A percentile compares a stretch with the other conserved stretches of the same genome.
These are phyloP conservation scores for Camponotus vicinus DNA, from an alignment of 1,140 invertebrate species.

Conservation along the genomic window DNA sequence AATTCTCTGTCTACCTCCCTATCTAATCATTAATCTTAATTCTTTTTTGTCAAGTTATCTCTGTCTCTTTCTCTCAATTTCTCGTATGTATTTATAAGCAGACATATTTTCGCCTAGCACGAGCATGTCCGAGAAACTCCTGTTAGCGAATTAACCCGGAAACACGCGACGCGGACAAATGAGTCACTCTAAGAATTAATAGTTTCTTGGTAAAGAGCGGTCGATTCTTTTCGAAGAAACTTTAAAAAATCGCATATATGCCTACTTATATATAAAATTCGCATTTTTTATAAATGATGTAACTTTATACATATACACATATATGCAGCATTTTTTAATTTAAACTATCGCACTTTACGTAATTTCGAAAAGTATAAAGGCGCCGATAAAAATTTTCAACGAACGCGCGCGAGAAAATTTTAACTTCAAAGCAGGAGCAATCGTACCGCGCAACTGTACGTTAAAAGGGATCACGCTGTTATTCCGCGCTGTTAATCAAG, in stretches of 20 bases:
- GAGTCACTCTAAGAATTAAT: slow-evolving; percentile 20
- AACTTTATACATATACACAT: too few species aligned
- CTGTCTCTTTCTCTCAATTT: neutral
- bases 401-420: neutral
- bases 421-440: neutral
- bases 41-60: neutral
- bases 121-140: slow-evolving; percentile 9
- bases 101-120: neutral
- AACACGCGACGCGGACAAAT: neutral
- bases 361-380: neutral
- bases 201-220: neutral
- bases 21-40: neutral
- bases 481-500: neutral
- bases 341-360: neutral
- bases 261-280: neutral
- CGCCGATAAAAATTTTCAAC: neutral
- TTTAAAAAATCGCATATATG: neutral
- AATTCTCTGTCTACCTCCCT: neutral
- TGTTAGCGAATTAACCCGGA: slow-evolving; percentile 25
- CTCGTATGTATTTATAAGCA: neutral
- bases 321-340: too few species aligned
- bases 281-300: neutral
- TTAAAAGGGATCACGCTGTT: neutral
- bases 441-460: neutral
- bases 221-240: neutral